A percentile compares a stretch with the other conserved stretches of the same genome.
Evolutionary conservation across 2,888 invertebrate species (phyloP).

Genomic region (Drosophila anomalata): DNA sequence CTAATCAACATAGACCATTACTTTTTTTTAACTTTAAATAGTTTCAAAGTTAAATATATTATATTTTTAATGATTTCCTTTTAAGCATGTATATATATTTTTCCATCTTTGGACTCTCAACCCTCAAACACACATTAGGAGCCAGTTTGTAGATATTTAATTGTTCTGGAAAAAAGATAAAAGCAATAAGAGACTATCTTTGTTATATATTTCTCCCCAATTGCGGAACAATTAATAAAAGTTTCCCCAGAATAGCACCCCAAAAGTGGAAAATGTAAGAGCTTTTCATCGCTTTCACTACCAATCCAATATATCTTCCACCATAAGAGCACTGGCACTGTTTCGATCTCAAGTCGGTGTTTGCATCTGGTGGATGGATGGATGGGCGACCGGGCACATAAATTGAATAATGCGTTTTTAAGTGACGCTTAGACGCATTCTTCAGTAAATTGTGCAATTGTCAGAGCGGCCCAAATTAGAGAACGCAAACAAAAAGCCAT

Average conservation of each 20-base stretch:
- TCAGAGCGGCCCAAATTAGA: slow-evolving; percentile 55
- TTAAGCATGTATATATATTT: background rate
- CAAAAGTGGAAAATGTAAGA: background rate
- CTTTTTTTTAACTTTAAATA: no score
- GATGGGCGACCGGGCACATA: slow-evolving; percentile 28
- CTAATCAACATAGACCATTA: no score
- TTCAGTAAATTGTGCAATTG: slow-evolving; percentile 80
- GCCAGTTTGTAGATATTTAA: background rate
- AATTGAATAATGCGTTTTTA: slow-evolving; percentile 81
- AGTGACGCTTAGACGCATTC: slow-evolving; percentile 81
- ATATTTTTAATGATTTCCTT: no score
- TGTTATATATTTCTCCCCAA: background rate
- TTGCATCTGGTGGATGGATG: slow-evolving; percentile 23
- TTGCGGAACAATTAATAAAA: background rate
- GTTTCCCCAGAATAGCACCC: background rate
- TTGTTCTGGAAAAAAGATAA: background rate
- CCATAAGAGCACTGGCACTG: background rate
- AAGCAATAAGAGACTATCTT: background rate
- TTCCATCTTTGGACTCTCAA: background rate
- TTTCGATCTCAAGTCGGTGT: background rate
- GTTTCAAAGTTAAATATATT: no score
- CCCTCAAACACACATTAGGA: background rate
- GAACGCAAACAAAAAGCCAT: slow-evolving; percentile 35
- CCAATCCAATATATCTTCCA: background rate
- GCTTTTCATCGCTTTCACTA: slow-evolving; percentile 2